Evolutionary conservation across 2,113 vertebrate genomes (phyloP).

Genomic region (Castor canadensis): DNA sequence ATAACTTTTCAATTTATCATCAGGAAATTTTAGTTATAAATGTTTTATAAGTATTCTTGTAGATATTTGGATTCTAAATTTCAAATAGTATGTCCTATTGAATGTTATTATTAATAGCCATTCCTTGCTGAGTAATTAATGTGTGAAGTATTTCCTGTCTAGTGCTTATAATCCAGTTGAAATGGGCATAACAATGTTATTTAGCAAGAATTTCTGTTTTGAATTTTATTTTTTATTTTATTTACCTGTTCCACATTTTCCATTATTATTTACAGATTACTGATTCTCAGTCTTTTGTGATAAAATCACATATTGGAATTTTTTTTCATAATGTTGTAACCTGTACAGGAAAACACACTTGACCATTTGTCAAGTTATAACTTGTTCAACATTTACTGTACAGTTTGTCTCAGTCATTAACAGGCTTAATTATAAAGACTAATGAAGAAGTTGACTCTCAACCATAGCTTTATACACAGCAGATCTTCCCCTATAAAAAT

Average conservation of each 20-base stretch:
- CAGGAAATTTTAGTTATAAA: not conserved
- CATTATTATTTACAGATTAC: not conserved
- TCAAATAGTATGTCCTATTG: not conserved
- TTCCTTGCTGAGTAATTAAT: not conserved
- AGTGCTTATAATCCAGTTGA: not conserved
- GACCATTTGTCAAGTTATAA: not conserved
- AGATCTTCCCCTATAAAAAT: no score
- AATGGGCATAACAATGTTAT: no score
- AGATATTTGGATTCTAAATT: not conserved
- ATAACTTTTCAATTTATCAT: not conserved
- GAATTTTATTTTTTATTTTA: slow-evolving; percentile 23
- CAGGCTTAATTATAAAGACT: not conserved
- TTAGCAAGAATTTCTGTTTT: not conserved
- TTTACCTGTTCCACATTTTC: not conserved
- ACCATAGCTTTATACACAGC: no score
- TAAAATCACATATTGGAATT: not conserved
- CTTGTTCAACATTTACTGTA: not conserved
- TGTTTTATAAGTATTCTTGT: slow-evolving; percentile 1
- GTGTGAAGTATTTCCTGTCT: not conserved
- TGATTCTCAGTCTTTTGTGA: not conserved
- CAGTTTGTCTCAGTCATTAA: not conserved
- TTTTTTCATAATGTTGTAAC: not conserved
- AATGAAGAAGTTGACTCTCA: not conserved
- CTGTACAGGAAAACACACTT: not conserved
- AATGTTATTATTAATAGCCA: not conserved